Percentiles rank a stretch among this genome's conserved stretches.
Conservation (phyloP, 2,113 vertebrate species). For the Rhabdomys dilectus region DNA sequence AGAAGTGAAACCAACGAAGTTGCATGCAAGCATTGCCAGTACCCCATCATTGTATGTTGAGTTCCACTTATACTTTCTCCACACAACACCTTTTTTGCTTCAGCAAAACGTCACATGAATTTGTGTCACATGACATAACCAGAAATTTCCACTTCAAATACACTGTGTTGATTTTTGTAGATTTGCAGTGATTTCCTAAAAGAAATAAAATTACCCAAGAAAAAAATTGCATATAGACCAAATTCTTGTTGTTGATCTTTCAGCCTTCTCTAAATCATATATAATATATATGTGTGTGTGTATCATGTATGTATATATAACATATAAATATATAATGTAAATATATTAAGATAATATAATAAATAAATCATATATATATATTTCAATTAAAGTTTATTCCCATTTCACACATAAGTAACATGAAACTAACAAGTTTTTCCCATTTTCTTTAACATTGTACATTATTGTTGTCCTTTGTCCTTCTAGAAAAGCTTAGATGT, state of each 20-base stretch:
- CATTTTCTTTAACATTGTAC: constrained; percentile 36
- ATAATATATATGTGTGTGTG: too few species aligned
- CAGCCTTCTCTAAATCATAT: neutral
- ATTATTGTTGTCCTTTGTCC: constrained; percentile 1
- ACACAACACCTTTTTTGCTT: too few species aligned
- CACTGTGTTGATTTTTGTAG: constrained; percentile 71
- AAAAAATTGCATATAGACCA: neutral
- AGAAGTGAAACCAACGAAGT: too few species aligned
- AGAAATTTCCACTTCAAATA: too few species aligned
- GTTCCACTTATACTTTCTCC: too few species aligned
- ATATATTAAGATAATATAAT: too few species aligned
- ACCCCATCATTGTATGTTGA: too few species aligned
- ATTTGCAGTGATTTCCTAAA: constrained; percentile 61
- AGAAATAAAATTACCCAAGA: neutral
- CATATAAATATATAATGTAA: too few species aligned
- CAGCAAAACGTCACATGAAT: too few species aligned
- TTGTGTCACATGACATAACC: too few species aligned
- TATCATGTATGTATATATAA: too few species aligned
- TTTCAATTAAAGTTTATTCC: neutral
- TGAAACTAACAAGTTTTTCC: neutral
- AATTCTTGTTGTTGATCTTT: constrained; percentile 53
- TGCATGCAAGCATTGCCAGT: too few species aligned
- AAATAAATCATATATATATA: neutral
- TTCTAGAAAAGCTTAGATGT: constrained; percentile 45
- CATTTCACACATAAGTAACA: constrained; percentile 14